A percentile compares a stretch with the other conserved stretches of the same genome.
Evolutionary conservation across 2,888 invertebrate species (phyloP).

Genomic region (Cinara cedri): DNA sequence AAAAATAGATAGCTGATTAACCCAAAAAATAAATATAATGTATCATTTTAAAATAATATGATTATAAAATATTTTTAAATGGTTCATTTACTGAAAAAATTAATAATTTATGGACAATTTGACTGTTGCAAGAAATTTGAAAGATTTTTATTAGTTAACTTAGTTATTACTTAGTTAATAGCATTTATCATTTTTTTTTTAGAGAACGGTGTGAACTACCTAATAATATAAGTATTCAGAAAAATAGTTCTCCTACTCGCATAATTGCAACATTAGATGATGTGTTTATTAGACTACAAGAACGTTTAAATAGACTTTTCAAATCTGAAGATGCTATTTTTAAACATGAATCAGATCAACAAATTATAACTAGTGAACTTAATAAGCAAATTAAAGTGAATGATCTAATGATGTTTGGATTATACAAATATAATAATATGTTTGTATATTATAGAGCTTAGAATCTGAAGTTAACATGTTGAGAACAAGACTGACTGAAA

Average conservation of each 20-base stretch:
- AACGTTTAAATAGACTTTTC: slow-evolving; percentile 57
- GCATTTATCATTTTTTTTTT: not conserved
- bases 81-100: no score
- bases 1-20: no score
- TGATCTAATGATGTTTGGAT: not conserved
- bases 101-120: no score
- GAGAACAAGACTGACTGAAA: slow-evolving; percentile 40
- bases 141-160: no score
- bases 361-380: slow-evolving; percentile 45
- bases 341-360: slow-evolving; percentile 56
- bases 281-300: slow-evolving; percentile 50
- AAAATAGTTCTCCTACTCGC: slow-evolving; percentile 51
- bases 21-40: no score
- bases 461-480: slow-evolving; percentile 42
- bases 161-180: no score
- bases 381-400: slow-evolving; percentile 51
- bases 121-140: no score
- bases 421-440: not conserved
- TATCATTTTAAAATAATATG: no score
- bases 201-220: slow-evolving; percentile 47
- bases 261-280: slow-evolving; percentile 50
- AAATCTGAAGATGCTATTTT: slow-evolving; percentile 58
- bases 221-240: slow-evolving; percentile 33
- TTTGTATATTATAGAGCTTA: slow-evolving; percentile 20
- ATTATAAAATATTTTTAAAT: no score